Evolutionary conservation across 2,797 vertebrate genomes (phyloP).

Genomic region (Gouania willdenowi): DNA sequence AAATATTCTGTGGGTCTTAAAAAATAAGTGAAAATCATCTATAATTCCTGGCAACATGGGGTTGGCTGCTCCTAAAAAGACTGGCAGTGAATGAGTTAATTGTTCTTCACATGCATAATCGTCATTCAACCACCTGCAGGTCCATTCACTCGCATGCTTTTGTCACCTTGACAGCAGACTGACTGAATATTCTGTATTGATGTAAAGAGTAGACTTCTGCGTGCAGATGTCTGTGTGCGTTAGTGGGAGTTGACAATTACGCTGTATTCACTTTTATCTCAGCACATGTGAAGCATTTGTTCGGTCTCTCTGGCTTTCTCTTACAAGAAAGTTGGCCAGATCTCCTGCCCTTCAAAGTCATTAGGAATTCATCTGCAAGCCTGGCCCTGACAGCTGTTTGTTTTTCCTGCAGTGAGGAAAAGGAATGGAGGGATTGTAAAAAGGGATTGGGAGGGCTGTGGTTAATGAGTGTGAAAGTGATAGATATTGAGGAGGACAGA

Average conservation of each 20-base stretch:
- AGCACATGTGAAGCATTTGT: slow-evolving; percentile 8
- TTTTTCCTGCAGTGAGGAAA: slow-evolving; percentile 57
- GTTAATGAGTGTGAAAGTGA: slow-evolving; percentile 61
- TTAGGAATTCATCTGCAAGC: slow-evolving; percentile 69
- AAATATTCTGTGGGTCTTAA: no score
- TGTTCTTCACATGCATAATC: no score
- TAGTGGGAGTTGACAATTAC: slow-evolving; percentile 4
- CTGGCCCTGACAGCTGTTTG: slow-evolving; percentile 74
- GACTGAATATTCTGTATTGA: slow-evolving; percentile 63
- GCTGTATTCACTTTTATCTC: slow-evolving; percentile 23
- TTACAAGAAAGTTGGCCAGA: slow-evolving; percentile 59
- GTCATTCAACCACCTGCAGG: slow-evolving; percentile 7
- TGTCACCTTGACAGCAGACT: slow-evolving; percentile 56
- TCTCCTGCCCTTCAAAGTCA: slow-evolving; percentile 71
- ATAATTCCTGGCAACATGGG: no score
- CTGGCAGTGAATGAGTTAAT: no score
- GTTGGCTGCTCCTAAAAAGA: no score
- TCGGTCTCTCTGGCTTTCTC: slow-evolving; percentile 38
- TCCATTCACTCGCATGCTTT: slow-evolving; percentile 17
- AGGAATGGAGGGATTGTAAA: slow-evolving; percentile 33
- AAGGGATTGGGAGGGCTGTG: slow-evolving; percentile 37
- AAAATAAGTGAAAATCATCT: no score
- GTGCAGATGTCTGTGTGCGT: slow-evolving; percentile 1
- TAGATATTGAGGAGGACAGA: slow-evolving; percentile 53
- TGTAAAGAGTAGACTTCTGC: slow-evolving; percentile 34